Conservation (phyloP, 2,888 invertebrate genomes). For the Pandemis corylana region DNA sequence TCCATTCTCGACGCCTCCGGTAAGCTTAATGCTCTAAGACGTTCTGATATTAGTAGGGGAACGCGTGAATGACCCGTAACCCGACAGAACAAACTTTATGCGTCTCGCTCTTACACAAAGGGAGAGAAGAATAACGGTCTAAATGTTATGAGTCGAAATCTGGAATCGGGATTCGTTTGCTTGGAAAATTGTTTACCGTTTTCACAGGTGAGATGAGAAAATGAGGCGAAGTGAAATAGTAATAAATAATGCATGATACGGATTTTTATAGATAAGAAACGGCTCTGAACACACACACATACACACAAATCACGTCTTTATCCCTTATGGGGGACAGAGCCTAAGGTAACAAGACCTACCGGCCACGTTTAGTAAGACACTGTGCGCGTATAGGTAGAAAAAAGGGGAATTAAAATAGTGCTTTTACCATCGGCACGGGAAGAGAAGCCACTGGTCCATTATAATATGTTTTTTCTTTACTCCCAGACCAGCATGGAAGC, state of each 20-base stretch:
- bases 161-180: neutral
- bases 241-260: neutral
- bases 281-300: no score
- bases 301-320: no score
- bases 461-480: no score
- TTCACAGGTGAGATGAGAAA: neutral
- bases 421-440: no score
- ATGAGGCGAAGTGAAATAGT: neutral
- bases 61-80: slow-evolving; percentile 3
- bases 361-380: no score
- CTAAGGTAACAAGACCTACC: no score
- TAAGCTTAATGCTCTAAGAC: neutral
- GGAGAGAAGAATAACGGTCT: slow-evolving; percentile 6
- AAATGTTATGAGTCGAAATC: neutral
- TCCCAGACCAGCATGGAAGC: no score
- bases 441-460: no score
- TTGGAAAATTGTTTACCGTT: slow-evolving; percentile 7
- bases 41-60: neutral
- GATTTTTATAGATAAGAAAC: no score
- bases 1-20: neutral
- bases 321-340: no score
- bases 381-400: no score
- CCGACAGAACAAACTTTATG: slow-evolving; percentile 8
- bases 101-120: slow-evolving; percentile 5
- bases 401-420: no score